These are phyloP conservation scores for Erebia aethiops DNA, from an alignment of 2,888 invertebrate species.

Conservation along the genomic window DNA sequence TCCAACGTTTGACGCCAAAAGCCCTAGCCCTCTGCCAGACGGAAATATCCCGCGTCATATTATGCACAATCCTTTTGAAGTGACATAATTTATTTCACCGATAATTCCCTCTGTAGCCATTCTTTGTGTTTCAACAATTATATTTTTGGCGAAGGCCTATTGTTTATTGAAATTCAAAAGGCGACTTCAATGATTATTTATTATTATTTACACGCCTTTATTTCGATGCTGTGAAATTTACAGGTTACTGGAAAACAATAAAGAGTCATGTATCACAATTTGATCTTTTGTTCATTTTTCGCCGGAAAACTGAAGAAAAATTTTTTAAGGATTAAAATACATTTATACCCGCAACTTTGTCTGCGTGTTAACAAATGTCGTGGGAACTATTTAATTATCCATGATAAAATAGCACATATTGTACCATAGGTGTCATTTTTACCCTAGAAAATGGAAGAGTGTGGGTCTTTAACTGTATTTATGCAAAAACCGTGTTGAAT, in stretches of 20 bases:
- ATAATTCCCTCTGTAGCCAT: constrained; percentile 44
- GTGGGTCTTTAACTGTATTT: too few species aligned
- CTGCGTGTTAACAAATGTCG: too few species aligned
- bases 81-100: constrained; percentile 42
- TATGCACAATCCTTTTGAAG: constrained; percentile 44
- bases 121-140: constrained; percentile 46
- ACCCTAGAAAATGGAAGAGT: too few species aligned
- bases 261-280: constrained; percentile 5
- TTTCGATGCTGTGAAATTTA: constrained; percentile 28
- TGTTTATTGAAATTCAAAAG: constrained; percentile 45
- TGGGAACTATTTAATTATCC: too few species aligned
- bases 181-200: constrained; percentile 37
- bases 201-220: constrained; percentile 32
- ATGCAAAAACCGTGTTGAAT: too few species aligned
- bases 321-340: not conserved
- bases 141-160: constrained; percentile 38
- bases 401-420: too few species aligned
- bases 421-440: too few species aligned
- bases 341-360: too few species aligned
- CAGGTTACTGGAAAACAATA: not conserved
- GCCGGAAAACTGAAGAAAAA: not conserved
- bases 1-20: not conserved
- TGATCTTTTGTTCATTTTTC: not conserved
- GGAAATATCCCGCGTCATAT: constrained; percentile 36
- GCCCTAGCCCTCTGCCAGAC: not conserved